Evolutionary conservation across 2,888 invertebrate species (phyloP).

Genomic region (Macrostomum cliftonense): DNA sequence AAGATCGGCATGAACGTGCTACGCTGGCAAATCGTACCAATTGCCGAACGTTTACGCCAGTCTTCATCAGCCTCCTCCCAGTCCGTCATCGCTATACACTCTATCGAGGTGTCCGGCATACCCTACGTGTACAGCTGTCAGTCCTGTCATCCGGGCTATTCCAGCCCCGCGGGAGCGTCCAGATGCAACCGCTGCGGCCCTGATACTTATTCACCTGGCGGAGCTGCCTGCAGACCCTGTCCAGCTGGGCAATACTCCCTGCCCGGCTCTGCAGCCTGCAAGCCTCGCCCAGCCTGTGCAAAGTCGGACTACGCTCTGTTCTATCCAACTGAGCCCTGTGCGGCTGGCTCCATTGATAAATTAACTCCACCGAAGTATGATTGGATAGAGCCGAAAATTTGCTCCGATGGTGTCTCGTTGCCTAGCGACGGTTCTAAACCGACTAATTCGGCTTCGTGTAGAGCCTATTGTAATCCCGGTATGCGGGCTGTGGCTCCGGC

Average conservation of each 20-base stretch:
- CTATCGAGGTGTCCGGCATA: constrained; percentile 21
- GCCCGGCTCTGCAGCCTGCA: constrained; percentile 39
- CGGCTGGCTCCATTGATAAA: too few species aligned
- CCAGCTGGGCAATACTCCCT: constrained; percentile 37
- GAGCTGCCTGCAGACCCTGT: constrained; percentile 36
- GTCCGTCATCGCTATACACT: not conserved
- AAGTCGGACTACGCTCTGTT: constrained; percentile 36
- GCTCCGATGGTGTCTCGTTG: constrained; percentile 30
- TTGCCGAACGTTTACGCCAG: too few species aligned
- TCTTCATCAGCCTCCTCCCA: constrained; percentile 10
- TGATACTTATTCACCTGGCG: constrained; percentile 38
- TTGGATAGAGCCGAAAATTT: constrained; percentile 40
- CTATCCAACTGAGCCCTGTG: too few species aligned
- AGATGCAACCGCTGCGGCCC: constrained; percentile 40
- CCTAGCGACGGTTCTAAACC: constrained; percentile 17
- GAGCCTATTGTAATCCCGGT: constrained; percentile 40
- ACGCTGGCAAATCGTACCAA: constrained; percentile 37
- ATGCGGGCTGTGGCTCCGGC: constrained; percentile 22
- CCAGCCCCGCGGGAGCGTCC: constrained; percentile 44
- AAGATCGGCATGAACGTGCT: constrained; percentile 42
- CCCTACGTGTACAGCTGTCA: constrained; percentile 17
- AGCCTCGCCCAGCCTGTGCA: constrained; percentile 39
- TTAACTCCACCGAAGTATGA: constrained; percentile 20
- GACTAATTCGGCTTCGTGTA: too few species aligned
- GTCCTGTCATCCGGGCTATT: constrained; percentile 5